A percentile compares a stretch with the other conserved stretches of the same genome.
These are phyloP conservation scores for Ceyx margarethae DNA, from an alignment of 2,113 vertebrate genomes.

Conservation along the genomic window DNA sequence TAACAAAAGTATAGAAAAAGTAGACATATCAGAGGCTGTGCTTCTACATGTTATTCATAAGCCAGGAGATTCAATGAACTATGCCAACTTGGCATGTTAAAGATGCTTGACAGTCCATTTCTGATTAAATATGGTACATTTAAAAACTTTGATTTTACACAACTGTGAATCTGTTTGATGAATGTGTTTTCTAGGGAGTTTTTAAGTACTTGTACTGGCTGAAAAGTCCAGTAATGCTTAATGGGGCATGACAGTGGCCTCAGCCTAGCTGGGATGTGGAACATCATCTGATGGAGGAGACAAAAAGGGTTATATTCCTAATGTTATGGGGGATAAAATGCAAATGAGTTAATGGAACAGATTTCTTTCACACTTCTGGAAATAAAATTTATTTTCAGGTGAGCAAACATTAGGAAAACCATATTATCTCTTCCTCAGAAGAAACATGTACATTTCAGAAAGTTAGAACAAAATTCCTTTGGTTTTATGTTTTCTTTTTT, in stretches of 20 bases:
- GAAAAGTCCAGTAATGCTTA: slow-evolving; percentile 36
- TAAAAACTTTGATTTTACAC: slow-evolving; percentile 42
- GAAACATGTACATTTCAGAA: not conserved
- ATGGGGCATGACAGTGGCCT: slow-evolving; percentile 16
- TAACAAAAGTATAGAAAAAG: not conserved
- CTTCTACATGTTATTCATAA: not conserved
- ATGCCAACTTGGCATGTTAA: not conserved
- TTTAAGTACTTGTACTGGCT: slow-evolving; percentile 43
- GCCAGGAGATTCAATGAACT: slow-evolving; percentile 5
- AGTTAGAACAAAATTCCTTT: not conserved
- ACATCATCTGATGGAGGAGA: not conserved
- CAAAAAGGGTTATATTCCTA: slow-evolving; percentile 21
- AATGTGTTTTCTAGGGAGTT: slow-evolving; percentile 52
- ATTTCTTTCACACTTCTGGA: slow-evolving; percentile 33
- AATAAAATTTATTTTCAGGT: not conserved
- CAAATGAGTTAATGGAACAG: slow-evolving; percentile 18
- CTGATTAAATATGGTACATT: slow-evolving; percentile 34
- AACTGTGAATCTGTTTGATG: not conserved
- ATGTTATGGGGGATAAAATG: slow-evolving; percentile 32
- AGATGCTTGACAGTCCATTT: slow-evolving; percentile 35
- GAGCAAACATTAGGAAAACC: slow-evolving; percentile 16
- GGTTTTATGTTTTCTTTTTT: not conserved
- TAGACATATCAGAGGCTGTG: not conserved
- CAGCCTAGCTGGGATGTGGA: not conserved
- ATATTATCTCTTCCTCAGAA: not conserved